These are phyloP conservation scores for Tinamus guttatus DNA, from an alignment of 2,113 vertebrate genomes.

Conservation along the genomic window DNA sequence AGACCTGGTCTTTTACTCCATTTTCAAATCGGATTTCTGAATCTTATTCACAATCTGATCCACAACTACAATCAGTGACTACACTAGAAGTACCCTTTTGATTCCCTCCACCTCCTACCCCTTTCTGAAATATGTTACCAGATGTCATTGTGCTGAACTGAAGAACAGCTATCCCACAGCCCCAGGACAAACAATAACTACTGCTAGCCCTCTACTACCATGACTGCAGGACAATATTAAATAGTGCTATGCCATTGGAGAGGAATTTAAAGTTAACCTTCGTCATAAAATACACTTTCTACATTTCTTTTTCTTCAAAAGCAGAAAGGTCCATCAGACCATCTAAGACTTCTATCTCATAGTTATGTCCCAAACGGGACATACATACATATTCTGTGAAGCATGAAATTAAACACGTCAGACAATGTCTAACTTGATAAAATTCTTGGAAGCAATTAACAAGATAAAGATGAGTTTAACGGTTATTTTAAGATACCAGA, in stretches of 20 bases:
- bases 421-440: fast-evolving
- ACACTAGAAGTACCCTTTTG: neutral
- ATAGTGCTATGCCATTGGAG: neutral
- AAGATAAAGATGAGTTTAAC: neutral
- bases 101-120: too few relatives aligned
- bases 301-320: neutral
- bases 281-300: neutral
- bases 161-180: neutral
- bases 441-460: neutral
- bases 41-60: neutral
- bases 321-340: neutral
- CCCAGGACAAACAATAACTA: neutral
- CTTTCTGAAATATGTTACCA: neutral
- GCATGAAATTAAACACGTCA: neutral
- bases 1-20: neutral
- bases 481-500: neutral
- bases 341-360: neutral
- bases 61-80: neutral
- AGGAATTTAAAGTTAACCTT: neutral
- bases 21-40: neutral
- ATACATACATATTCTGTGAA: neutral
- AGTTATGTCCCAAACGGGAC: neutral
- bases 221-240: neutral
- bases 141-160: neutral
- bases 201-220: neutral